Base-by-base conservation (phyloP, 2,113 vertebrate genomes). In the Varanus komodoensis region DNA sequence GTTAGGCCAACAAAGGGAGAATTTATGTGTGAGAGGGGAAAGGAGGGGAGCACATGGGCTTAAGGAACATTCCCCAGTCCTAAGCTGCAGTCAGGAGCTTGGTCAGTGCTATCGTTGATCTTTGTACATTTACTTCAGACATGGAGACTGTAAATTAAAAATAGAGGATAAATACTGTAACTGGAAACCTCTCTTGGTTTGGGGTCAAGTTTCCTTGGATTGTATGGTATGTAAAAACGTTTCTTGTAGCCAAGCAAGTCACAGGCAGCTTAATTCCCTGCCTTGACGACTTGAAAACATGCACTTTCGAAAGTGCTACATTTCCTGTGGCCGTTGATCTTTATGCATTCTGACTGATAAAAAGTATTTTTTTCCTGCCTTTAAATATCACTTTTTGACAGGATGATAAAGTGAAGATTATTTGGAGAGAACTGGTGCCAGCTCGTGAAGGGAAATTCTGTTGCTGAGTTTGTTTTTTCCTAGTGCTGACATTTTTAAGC, bases 361-460 rank as follows among this genome's bases (percentile, higher is more conserved):
- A 96, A 96, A 93, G 92, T 86, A 85, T 93, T 94, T 90, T 44
- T 89, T 17, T 1, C 92, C 92, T 95, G 94, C 87, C 92, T 93
- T 95, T 93, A 94, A 96, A 93, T 95, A 96, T 93, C 93, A 73
- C 87, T 96, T 93, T 95, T 94, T 95, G 96, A 93, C 95, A 96
- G 95, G 89, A 94, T 96, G 95, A 96, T 94, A 91, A 94, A 96
- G 90, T 92, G 91, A 88, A 50, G 92, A 92, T 94, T 96, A 44
- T 94, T 94, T 96, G 92, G 93, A 95, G 91, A 0, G 34, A 95
- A 89, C 69, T 68, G 0, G 95, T 96, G 96, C 95, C 96, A 96
- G 95, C 91, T 86, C 0, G 89, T 73, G 95, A 96, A 94, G 92
- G 93, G 94, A 93, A 95, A 90, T 93, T 95, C 93, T 95, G 80